Base-by-base conservation (phyloP, 2,888 invertebrate species). In the Ennomos quercinarius region DNA sequence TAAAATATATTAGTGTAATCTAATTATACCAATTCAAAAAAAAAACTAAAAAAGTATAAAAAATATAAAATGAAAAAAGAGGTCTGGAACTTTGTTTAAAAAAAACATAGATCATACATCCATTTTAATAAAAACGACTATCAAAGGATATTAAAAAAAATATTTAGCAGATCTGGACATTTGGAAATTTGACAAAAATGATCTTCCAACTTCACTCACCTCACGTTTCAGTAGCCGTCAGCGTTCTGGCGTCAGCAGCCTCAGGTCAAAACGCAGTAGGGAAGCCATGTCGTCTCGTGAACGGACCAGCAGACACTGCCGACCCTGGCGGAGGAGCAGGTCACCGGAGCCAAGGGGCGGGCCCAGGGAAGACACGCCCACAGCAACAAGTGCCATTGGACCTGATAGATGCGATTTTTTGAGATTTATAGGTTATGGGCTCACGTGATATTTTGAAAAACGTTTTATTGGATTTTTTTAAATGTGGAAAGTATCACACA, bases 201-300 rank as follows among this genome's bases (percentile, higher is more conserved):
- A 27, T 27, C 36, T 12, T 27, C 36, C 35, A n/a, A 45, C 1
- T 43, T 27, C 4, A 60, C 80, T 55, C 65, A 93, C 93, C 93
- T 91, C 91, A 76, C 75, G 87, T 74, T 87, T 86, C 63, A 93
- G 93, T 88, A 93, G 87, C 72, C 92, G 93, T 93, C 93, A 93
- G 93, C 93, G 93, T 77, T 93, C 93, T 73, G 93, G 93, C 47
- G 92, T 91, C 45, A 93, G 84, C 63, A 92, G 78, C 67, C 89
- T 82, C 87, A 90, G 84, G 78, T 93, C 91, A 79, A 93, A 87
- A 71, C 88, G 84, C 66, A 92, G 86, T 59, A 90, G 76, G 65
- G 86, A 84, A 64, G 89, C 78, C 93, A 93, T 93, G 68, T 66
- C 66, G 74, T 70, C 68, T 75, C 67, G 55, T 68, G 61, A 60